Percentiles rank a stretch among this genome's conserved stretches.
Evolutionary conservation across 2,113 vertebrate species (phyloP).

Genomic region (Petrocephalus microphthalmus): DNA sequence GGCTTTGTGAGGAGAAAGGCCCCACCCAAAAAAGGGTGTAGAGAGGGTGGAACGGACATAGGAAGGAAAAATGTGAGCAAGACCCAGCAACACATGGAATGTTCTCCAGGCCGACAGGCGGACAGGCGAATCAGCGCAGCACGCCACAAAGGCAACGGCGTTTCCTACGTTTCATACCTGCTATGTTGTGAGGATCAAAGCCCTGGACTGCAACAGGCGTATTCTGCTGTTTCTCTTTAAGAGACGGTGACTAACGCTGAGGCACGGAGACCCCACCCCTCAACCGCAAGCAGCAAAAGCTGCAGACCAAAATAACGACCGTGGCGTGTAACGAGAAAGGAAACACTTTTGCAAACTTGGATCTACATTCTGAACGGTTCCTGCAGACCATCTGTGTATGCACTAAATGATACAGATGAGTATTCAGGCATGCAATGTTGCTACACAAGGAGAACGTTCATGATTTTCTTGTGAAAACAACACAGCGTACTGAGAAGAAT

Average conservation of each 20-base stretch:
- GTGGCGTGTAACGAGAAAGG: constrained; percentile 16
- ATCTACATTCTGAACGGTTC: background rate
- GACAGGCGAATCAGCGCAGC: background rate
- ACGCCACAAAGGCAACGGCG: too few relatives aligned
- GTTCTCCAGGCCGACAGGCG: background rate
- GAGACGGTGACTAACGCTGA: constrained; percentile 53
- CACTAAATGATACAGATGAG: background rate
- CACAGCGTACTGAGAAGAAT: background rate
- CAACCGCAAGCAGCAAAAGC: constrained; percentile 31
- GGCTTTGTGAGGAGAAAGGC: background rate
- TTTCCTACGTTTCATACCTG: background rate
- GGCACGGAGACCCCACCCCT: constrained; percentile 39
- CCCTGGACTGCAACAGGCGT: background rate
- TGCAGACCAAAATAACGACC: constrained; percentile 33
- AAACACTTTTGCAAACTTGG: background rate
- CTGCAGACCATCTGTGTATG: background rate
- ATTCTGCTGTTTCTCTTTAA: background rate
- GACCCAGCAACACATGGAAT: constrained; percentile 8
- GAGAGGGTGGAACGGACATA: background rate
- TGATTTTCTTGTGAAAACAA: background rate
- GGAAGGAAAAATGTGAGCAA: background rate
- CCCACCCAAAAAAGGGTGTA: constrained; percentile 2
- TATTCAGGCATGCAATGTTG: background rate
- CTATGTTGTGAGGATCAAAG: background rate
- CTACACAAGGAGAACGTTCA: background rate